Base-by-base conservation (phyloP, 2,113 vertebrate genomes). In the Hymenochirus boettgeri region DNA sequence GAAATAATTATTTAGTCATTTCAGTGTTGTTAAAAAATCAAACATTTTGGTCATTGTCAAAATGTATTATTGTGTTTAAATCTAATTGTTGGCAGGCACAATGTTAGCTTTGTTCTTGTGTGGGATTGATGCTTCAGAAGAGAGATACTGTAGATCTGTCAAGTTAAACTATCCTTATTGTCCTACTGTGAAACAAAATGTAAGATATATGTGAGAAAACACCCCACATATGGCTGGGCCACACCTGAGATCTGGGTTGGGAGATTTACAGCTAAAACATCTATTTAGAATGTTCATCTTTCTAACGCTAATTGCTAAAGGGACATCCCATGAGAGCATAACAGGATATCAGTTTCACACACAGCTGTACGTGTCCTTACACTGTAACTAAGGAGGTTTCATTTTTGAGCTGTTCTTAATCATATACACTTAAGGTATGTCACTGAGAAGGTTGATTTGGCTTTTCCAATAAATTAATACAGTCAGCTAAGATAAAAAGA, bases 361-460 rank as follows among this genome's bases (percentile, higher is more conserved):
- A 24, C 70, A 74, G 71, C 69, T 71, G 61, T 0, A 0, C 46
- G 26, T 64, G 54, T 64, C 35, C 0, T 0, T 66, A 58, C 35
- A 59, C 56, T 60, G 57, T 0, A 0, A 37, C 33, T 0, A 0
- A 26, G 70, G 72, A 65, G 65, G 56, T 63, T 61, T 64, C 47
- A 59, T 78, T 33, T 69, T 62, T 53, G 22, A 60, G 23, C 54
- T 74, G 35, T 48, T 67, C 61, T 62, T 59, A 58, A 66, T 59
- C 56, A 42, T 33, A 26, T 58, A n/a, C 27, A 39, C 57, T 66
- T 48, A 25, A 37, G 17, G 23, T 31, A 31, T 57, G 19, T 54
- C 45, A 29, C 25, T 33, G 37, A 64, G 52, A 39, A 56, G 52
- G 45, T 45, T 50, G 53, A 39, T 65, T 65, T 65, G 23, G 22